Conservation (phyloP, 1,140 invertebrate species). For the Cryptotermes secundus region DNA sequence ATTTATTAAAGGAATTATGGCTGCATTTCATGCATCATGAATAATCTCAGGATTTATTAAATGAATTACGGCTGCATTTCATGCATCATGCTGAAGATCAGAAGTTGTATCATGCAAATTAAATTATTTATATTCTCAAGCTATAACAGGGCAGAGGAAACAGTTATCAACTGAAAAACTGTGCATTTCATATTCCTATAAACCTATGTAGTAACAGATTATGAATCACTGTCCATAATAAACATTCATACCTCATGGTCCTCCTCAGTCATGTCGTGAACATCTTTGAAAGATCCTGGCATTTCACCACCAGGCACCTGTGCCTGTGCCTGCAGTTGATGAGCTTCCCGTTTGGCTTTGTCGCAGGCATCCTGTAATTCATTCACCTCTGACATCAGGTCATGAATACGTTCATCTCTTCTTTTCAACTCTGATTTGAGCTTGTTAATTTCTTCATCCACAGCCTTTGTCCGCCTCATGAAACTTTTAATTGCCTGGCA, state of each 20-base stretch:
- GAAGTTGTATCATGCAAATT: too few species aligned
- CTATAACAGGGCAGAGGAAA: too few species aligned
- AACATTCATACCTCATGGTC: slow-evolving; percentile 42
- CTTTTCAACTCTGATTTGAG: slow-evolving; percentile 43
- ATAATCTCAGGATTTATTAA: too few species aligned
- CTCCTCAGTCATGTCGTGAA: slow-evolving; percentile 44
- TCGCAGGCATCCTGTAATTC: slow-evolving; percentile 42
- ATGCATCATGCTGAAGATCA: too few species aligned
- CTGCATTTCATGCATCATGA: too few species aligned
- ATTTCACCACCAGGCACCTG: background rate
- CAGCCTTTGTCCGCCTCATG: slow-evolving; percentile 42
- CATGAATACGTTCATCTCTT: slow-evolving; percentile 45
- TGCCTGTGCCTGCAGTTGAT: slow-evolving; percentile 36
- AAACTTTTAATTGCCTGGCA: slow-evolving; percentile 47
- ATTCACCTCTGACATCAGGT: slow-evolving; percentile 44
- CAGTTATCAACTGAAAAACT: too few species aligned
- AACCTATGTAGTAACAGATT: background rate
- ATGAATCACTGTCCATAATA: background rate
- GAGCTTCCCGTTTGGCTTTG: slow-evolving; percentile 45
- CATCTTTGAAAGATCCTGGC: slow-evolving; percentile 35
- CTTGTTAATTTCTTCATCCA: slow-evolving; percentile 41
- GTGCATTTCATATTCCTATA: background rate
- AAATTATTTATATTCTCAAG: too few species aligned
- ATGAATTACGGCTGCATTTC: too few species aligned
- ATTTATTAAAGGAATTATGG: too few species aligned